Base-by-base conservation (phyloP, 2,888 invertebrate species). In the Andricus quercusramuli region DNA sequence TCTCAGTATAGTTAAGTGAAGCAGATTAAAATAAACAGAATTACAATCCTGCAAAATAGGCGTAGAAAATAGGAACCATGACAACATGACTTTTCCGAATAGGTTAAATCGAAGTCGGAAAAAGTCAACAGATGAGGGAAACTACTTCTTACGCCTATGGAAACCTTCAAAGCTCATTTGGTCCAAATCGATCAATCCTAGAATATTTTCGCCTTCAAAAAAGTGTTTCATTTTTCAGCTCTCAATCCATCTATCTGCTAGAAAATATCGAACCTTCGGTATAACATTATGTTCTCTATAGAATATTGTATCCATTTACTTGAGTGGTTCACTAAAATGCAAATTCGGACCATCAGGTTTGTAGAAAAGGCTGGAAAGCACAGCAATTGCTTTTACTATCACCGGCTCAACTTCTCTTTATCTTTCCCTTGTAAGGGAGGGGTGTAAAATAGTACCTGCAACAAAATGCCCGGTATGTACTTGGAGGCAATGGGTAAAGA, bases 381-480 rank as follows among this genome's bases (percentile, higher is more conserved):
- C 25, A 62, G 25, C 25, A 62, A 62, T 25, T 62, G 62, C 62
- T 62, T 22, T 15, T 62, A 22, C 15, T 29, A 22, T 62, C 25
- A n/a, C 51, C 56, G 51, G 29, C 70, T 70, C 25, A 56, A n/a
- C n/a, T 56, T 29, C 70, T 47, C 47, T 56, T 74, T 56, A 74
- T 56, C 51, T 56, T 74, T 74, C 74, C n/a, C 51, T 51, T 56
- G 62, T 77, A 76, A 79, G 77, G 80, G 79, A 70, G 64, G 20
- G 78, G 82, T 81, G 78, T 84, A 84, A 83, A 83, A 82, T 84
- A 83, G 84, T 84, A 84, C 81, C 83, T 81, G 80, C 83, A 83
- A 84, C 85, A 83, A 88, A 86, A 86, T 83, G 82, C 83, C 78
- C 76, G 87, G 85, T 85, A 86, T 85, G 86, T 86, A 85, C 79